phyloP scores from a whole-genome alignment of 2,888 invertebrate species.

The Microplitis deprimator region DNA sequence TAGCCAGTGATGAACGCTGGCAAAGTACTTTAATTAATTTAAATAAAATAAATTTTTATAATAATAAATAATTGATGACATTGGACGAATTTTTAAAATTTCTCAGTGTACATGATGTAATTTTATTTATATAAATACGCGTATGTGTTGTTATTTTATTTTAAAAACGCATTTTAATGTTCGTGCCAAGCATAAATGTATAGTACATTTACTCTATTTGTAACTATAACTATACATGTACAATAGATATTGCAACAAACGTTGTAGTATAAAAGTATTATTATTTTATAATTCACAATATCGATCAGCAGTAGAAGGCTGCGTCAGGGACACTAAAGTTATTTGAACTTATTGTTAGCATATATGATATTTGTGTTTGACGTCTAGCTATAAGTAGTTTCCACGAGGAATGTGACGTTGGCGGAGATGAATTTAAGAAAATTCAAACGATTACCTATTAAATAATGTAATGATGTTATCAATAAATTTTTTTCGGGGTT shows the following conservation, averaged over 20 bases:
- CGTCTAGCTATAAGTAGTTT: neutral
- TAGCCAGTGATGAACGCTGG: neutral
- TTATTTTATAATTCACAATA: constrained; percentile 25
- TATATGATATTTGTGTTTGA: no score
- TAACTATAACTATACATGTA: neutral
- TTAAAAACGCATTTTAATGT: neutral
- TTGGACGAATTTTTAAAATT: no score
- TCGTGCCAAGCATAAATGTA: neutral
- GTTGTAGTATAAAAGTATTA: neutral
- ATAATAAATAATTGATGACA: no score
- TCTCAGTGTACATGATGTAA: no score
- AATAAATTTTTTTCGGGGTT: no score
- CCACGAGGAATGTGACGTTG: no score
- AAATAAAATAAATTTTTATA: neutral
- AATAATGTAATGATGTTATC: no score
- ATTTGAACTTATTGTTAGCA: neutral
- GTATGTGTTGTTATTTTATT: no score
- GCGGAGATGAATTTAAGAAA: no score
- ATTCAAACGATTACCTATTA: no score
- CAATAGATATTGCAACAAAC: neutral
- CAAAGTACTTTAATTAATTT: neutral
- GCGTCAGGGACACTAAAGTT: constrained; percentile 11
- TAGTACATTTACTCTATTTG: neutral
- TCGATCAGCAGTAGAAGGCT: constrained; percentile 12
- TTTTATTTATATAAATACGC: no score